A percentile compares a stretch with the other conserved stretches of the same genome.
These are phyloP conservation scores for Capreolus pygargus DNA, from an alignment of 2,113 vertebrate species.

Conservation along the genomic window DNA sequence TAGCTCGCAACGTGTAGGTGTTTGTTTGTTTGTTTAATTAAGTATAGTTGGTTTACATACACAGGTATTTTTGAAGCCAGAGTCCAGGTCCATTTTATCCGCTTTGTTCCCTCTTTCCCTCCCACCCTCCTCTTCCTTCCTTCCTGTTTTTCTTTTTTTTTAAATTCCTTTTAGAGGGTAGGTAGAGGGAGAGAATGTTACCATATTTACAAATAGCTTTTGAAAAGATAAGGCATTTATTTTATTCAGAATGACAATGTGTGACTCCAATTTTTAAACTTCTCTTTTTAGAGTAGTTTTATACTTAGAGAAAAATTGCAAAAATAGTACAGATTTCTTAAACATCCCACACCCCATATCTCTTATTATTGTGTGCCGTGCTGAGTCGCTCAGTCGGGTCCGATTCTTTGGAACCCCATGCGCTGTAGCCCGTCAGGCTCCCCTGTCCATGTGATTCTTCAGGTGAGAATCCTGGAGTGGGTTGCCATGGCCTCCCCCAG, in stretches of 20 bases:
- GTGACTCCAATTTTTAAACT: neutral
- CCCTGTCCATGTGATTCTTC: neutral
- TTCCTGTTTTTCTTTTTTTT: neutral
- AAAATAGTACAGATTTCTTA: neutral
- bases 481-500: neutral
- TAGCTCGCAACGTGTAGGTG: neutral
- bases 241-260: neutral
- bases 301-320: neutral
- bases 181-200: neutral
- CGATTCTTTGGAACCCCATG: accelerated
- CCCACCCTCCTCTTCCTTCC: no score
- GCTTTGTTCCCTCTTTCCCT: neutral
- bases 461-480: neutral
- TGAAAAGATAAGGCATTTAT: neutral
- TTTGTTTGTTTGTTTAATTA: neutral
- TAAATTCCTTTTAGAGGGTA: neutral
- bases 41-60: no score
- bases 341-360: neutral
- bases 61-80: neutral
- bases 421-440: neutral
- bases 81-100: neutral
- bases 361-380: neutral
- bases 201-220: neutral
- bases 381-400: accelerated
- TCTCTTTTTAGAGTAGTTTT: neutral